Evolutionary conservation across 2,888 invertebrate species (phyloP).

Genomic region (Scaptodrosophila latifasciaeformis): DNA sequence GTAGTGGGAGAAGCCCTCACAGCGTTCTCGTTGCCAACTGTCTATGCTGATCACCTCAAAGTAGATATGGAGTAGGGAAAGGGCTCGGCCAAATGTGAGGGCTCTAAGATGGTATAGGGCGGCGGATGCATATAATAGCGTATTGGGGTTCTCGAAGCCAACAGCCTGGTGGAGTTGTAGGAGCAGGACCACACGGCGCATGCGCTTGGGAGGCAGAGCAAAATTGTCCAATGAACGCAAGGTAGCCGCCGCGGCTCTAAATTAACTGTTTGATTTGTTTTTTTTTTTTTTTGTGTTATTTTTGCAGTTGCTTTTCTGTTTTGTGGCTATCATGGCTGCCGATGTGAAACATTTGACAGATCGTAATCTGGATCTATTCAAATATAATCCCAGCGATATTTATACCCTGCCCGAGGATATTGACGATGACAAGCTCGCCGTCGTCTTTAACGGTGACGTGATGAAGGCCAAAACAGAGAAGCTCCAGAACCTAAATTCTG

Average conservation of each 20-base stretch:
- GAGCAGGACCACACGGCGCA: conserved; percentile 76
- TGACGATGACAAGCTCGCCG: conserved; percentile 73
- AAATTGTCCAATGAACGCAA: conserved; percentile 47
- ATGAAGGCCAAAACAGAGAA: conserved; percentile 72
- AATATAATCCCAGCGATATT: conserved; percentile 72
- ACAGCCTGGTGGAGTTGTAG: conserved; percentile 79
- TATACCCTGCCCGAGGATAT: conserved; percentile 73
- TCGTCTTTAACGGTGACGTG: conserved; percentile 69
- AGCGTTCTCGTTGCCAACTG: no score
- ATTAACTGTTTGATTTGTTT: no score
- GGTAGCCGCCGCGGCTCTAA: conserved; percentile 13
- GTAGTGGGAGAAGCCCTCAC: no score
- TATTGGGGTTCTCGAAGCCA: conserved; percentile 80
- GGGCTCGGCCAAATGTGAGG: conserved; percentile 33
- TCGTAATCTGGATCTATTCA: conserved; percentile 70
- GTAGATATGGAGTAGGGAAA: no score
- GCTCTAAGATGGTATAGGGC: conserved; percentile 61
- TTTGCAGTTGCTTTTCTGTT: conserved; percentile 54
- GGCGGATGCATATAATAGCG: conserved; percentile 81
- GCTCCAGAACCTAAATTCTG: conserved; percentile 69
- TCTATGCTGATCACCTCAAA: no score
- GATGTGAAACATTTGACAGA: conserved; percentile 69
- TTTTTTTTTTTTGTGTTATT: conserved; percentile 1
- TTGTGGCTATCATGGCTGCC: conserved; percentile 56
- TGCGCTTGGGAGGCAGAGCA: conserved; percentile 63